phyloP scores from a whole-genome alignment of 2,888 invertebrate species.

The Malachius bipustulatus region DNA sequence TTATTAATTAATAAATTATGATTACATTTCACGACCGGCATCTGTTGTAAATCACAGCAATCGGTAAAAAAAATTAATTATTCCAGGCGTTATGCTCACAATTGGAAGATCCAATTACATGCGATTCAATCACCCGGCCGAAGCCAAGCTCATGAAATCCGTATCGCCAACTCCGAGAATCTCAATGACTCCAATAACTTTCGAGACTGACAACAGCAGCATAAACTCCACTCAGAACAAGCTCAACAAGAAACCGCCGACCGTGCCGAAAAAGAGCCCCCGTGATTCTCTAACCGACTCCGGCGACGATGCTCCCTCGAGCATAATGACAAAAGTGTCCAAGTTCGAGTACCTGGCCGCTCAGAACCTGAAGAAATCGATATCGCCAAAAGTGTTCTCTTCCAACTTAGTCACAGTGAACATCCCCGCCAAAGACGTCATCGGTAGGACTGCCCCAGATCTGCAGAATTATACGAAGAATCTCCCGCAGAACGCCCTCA shows the following conservation, averaged over 20 bases:
- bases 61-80: too few relatives aligned
- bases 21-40: too few relatives aligned
- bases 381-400: constrained; percentile 70
- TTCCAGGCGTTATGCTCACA: constrained; percentile 78
- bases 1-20: too few relatives aligned
- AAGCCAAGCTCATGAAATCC: constrained; percentile 77
- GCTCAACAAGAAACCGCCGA: constrained; percentile 52
- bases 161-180: constrained; percentile 65
- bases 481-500: constrained; percentile 40
- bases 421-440: constrained; percentile 69
- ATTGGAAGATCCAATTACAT: constrained; percentile 85
- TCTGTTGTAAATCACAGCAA: too few relatives aligned
- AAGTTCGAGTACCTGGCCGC: constrained; percentile 69
- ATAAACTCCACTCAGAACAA: constrained; percentile 25
- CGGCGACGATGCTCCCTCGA: constrained; percentile 42
- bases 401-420: constrained; percentile 67
- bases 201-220: constrained; percentile 33
- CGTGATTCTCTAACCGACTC: constrained; percentile 39
- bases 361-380: constrained; percentile 45
- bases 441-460: constrained; percentile 48
- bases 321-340: constrained; percentile 64
- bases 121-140: constrained; percentile 85
- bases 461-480: constrained; percentile 50
- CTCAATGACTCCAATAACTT: constrained; percentile 68
- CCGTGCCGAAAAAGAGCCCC: constrained; percentile 47